Evolutionary conservation across 2,888 invertebrate genomes (phyloP).

Genomic region (Chromoteleia sp.): DNA sequence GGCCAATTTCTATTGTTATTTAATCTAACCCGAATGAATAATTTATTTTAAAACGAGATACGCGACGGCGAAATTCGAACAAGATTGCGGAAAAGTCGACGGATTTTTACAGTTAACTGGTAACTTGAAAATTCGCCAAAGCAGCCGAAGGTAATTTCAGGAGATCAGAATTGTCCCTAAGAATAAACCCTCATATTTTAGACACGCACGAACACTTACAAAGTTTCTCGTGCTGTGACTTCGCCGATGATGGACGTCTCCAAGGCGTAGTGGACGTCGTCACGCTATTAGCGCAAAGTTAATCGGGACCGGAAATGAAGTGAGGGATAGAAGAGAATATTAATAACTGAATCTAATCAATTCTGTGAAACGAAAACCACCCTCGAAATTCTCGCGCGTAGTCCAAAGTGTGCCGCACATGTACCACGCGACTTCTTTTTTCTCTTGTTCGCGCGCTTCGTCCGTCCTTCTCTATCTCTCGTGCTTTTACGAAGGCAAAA

Average conservation of each 20-base stretch:
- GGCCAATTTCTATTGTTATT: too few species aligned
- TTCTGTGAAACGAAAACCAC: constrained; percentile 81
- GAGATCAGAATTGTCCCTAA: constrained; percentile 71
- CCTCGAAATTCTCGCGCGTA: constrained; percentile 74
- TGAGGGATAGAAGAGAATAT: constrained; percentile 83
- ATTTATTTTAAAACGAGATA: constrained; percentile 1
- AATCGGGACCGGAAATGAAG: constrained; percentile 83
- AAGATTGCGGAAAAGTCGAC: constrained; percentile 9
- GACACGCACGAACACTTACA: constrained; percentile 71
- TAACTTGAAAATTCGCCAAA: constrained; percentile 65
- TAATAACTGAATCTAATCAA: constrained; percentile 84
- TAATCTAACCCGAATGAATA: not conserved
- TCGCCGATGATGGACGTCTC: constrained; percentile 73
- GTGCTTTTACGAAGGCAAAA: constrained; percentile 67
- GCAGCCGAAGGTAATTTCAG: constrained; percentile 66
- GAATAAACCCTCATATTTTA: constrained; percentile 71
- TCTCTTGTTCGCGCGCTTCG: constrained; percentile 28
- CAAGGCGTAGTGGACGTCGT: constrained; percentile 80
- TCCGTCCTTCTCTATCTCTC: constrained; percentile 34
- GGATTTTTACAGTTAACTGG: constrained; percentile 39
- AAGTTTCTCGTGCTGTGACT: constrained; percentile 68
- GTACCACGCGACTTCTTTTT: constrained; percentile 48
- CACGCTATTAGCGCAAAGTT: constrained; percentile 83
- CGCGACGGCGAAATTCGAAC: constrained; percentile 8
- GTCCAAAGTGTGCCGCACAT: constrained; percentile 53